Evolutionary conservation across 2,113 vertebrate genomes (phyloP), one percentile per base, ranked within the genome.

Genomic region (Petaurus breviceps): DNA sequence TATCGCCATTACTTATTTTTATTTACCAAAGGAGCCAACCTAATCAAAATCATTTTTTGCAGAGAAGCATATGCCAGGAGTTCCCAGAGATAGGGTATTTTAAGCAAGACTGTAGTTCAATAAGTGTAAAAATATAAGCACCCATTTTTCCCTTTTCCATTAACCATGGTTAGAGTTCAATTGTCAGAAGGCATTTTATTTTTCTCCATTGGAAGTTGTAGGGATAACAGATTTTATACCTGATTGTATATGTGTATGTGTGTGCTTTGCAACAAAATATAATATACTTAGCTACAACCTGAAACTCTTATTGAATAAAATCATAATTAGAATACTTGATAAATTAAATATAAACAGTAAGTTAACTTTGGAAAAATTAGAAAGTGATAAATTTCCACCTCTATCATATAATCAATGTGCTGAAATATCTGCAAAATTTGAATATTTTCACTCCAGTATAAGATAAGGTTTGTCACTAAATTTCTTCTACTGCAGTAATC

Each of bases 281-380:
- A 92, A 94, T 92, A 22, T 95, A 51, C 46, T 97, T 57, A 55
- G 37, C 23, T 19, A 8, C 89, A 1, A 54, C 49, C 91, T 97
- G 57, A 92, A 95, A 96, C 47, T 96, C 94, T 68, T 94, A 89
- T 14, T 91, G 37, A 95, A 94, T 14, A 96, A 54, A 22, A 93
- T 92, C 43, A 90, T 97, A 91, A 95, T 93, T 97, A 95, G 2
- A 94, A 43, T 49, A 28, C 91, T 9, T 96, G 91, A 91, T 96
- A 91, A 97, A 97, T 84, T 92, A 97, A 53, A 93, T 94, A 93
- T 94, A 37, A 93, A 93, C 1, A 92, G 92, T 93, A 94, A 93
- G 43, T 53, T 55, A 43, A 2, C 54, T 53, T 95, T 54, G 68
- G n/a, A 23, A 92, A 92, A 53, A 31, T 10, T 7, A 77, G 11